These are phyloP conservation scores for Bedellia somnulentella DNA, from an alignment of 2,888 invertebrate genomes.

Conservation along the genomic window DNA sequence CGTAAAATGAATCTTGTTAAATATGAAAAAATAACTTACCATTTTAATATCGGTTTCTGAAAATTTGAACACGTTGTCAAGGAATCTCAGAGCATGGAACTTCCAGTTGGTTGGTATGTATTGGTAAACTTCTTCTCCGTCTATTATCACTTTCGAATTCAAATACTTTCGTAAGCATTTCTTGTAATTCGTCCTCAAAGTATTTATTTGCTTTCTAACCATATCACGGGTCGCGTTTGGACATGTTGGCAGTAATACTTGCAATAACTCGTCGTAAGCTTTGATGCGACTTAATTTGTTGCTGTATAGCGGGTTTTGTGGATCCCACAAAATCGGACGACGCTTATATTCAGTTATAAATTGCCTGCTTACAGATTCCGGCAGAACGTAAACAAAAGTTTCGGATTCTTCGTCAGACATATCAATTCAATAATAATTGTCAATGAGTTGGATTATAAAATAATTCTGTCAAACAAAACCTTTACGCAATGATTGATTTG, in stretches of 20 bases:
- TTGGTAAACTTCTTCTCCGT: neutral
- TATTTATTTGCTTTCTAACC: neutral
- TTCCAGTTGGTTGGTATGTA: neutral
- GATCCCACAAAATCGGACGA: neutral
- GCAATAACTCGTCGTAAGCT: neutral
- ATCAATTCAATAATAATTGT: too few species aligned
- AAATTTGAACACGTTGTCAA: too few species aligned
- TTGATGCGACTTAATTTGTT: neutral
- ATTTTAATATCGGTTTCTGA: too few species aligned
- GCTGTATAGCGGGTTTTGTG: neutral
- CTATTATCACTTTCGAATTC: neutral
- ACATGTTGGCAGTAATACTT: neutral
- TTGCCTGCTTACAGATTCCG: too few species aligned
- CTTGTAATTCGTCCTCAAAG: neutral
- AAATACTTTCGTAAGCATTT: neutral
- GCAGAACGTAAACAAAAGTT: too few species aligned
- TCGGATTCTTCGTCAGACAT: too few species aligned
- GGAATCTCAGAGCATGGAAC: constrained; percentile 1
- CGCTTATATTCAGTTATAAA: neutral
- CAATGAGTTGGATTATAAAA: too few species aligned
- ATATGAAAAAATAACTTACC: too few species aligned
- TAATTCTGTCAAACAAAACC: too few species aligned
- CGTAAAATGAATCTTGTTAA: too few species aligned
- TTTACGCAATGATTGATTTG: too few species aligned
- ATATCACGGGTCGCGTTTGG: neutral